These are phyloP conservation scores for Synergus gifuensis DNA, from an alignment of 2,888 invertebrate species.

Conservation along the genomic window DNA sequence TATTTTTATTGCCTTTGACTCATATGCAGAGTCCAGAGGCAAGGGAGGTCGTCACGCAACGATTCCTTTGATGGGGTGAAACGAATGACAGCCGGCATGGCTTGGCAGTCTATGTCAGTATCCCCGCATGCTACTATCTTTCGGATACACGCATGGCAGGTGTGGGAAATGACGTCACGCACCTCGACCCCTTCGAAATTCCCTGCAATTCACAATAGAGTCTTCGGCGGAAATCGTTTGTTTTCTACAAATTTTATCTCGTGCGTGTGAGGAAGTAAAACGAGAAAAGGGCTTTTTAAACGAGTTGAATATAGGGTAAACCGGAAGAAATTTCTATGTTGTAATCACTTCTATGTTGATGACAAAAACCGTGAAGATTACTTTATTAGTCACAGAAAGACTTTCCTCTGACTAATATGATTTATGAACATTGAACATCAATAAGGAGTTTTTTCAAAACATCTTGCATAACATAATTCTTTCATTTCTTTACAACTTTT, in stretches of 20 bases:
- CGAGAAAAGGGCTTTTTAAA: not conserved
- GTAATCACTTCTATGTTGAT: too few relatives aligned
- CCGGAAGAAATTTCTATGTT: too few relatives aligned
- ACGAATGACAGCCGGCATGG: constrained; percentile 60
- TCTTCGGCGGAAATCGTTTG: constrained; percentile 36
- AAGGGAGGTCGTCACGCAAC: constrained; percentile 70
- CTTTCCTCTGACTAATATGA: not conserved
- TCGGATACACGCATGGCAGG: constrained; percentile 77
- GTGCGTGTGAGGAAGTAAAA: not conserved
- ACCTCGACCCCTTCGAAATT: constrained; percentile 57
- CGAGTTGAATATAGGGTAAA: too few relatives aligned
- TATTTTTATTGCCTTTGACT: constrained; percentile 33
- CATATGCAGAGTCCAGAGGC: constrained; percentile 52
- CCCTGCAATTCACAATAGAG: constrained; percentile 14
- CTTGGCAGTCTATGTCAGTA: constrained; percentile 63
- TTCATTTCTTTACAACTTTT: not conserved
- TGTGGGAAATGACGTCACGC: constrained; percentile 75
- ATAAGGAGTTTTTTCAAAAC: not conserved
- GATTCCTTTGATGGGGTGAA: constrained; percentile 64
- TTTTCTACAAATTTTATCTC: constrained; percentile 32
- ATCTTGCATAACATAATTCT: constrained; percentile 9
- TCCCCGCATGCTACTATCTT: constrained; percentile 69
- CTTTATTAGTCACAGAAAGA: not conserved
- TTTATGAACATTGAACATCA: not conserved
- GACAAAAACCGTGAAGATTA: not conserved